Base-by-base conservation (phyloP, 2,113 vertebrate genomes). In the Thamnophis sirtalis region DNA sequence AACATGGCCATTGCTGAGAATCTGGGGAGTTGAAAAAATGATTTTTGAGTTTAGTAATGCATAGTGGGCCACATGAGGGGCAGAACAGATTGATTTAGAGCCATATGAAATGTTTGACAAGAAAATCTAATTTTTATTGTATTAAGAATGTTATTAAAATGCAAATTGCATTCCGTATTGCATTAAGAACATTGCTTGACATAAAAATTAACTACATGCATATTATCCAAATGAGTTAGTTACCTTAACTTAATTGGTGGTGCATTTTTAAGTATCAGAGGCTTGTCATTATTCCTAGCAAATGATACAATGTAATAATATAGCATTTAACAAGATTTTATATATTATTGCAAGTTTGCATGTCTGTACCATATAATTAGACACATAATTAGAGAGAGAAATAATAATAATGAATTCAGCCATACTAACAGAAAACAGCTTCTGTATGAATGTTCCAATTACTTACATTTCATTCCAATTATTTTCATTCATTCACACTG, bases 131-230 rank as follows among this genome's bases (percentile, higher is more conserved):
- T 89, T 28, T 53, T n/a, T 49, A 21, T 80, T 80, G 73, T 80
- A 22, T 43, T 80, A 80, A 38, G 68, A 80, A 43, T 43, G 33
- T 21, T 43, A 80, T 80, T 80, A 80, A 80, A 80, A 80, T 80
- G 73, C 73, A 80, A 80, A 43, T 80, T 80, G 73, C 38, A 80
- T 43, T 80, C 73, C 17, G 1, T 50, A 88, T 89, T 58, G 5
- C 51, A 88, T 89, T 87, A 87, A 87, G 53, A 21, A 92, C 68
- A 58, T 58, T 49, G 84, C 8, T 88, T 84, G 24, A 24, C 38
- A 49, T 92, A 73, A 92, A 92, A 89, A 92, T 33, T 33, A 92
- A 58, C 51, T 50, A 55, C 49, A 91, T 91, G n/a, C 24, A 84
- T 56, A 84, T 84, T 92, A 84, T 26, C 68, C 26, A 50, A 87